Evolutionary conservation across 2,888 invertebrate genomes (phyloP), one percentile per base, ranked within the genome.

Genomic region (Pedicia rivosa): DNA sequence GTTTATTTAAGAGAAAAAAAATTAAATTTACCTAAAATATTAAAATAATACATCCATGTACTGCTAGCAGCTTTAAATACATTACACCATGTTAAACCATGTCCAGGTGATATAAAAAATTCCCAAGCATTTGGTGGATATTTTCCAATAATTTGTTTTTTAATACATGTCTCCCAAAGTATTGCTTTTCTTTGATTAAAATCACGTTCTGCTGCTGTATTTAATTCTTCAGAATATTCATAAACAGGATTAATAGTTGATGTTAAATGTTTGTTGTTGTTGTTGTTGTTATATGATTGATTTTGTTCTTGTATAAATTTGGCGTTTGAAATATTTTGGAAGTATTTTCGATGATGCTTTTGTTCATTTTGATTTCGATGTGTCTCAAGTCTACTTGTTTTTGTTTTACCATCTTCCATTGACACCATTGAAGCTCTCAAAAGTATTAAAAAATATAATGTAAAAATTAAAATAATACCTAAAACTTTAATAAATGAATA

Each of bases 31-130:
- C 78, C 78, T 41, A 81, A 65, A 49, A 78, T 67, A 57, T 80
- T 78, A 51, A 81, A 78, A 57, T 78, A 78, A 56, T 79, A 78
- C 62, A 81, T 67, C 80, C 80, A 81, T 7, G 74, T 78, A n/a
- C 79, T 78, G 47, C 80, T 80, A 16, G 77, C 77, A 24, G 77
- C 77, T 63, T 78, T 78, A 52, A 78, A 78, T 44, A 78, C 70
- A 52, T 78, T 78, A 52, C 78, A 78, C 78, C 78, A 78, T 31
- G 78, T 73, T 30, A 79, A 59, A 48, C 70, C 74, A 47, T 78
- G 73, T 37, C 64, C 73, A 52, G 63, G 72, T 46, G 69, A 78
- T 41, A 78, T 71, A 51, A 79, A 77, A 55, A 78, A 79, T 55
- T 79, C 79, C 66, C 76, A 76, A 44, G 71, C 74, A 53, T 78